Evolutionary conservation across 2,888 invertebrate species (phyloP).

Genomic region (Euplagia quadripunctaria): DNA sequence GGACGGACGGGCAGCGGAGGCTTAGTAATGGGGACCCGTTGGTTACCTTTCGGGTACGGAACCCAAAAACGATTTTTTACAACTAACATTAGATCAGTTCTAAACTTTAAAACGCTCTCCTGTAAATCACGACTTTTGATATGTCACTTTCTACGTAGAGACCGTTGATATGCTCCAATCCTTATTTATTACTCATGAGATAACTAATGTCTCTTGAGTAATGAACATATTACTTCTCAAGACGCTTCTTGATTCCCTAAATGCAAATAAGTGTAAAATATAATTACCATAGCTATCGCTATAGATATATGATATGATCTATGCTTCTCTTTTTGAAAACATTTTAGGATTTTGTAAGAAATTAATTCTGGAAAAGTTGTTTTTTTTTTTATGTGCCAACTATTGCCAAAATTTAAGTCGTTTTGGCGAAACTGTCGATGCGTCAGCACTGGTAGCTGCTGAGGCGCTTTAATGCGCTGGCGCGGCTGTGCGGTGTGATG

Average conservation of each 20-base stretch:
- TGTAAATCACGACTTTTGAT: too few species aligned
- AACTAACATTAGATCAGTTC: too few species aligned
- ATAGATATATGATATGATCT: too few species aligned
- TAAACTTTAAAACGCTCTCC: too few species aligned
- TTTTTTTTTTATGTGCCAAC: constrained; percentile 58
- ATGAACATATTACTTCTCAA: background rate
- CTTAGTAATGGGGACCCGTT: too few species aligned
- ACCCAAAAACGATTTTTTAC: too few species aligned
- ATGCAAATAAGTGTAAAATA: background rate
- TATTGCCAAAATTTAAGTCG: constrained; percentile 70
- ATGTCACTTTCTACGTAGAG: too few species aligned
- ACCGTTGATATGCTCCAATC: too few species aligned
- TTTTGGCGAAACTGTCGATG: constrained; percentile 58
- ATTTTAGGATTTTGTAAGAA: constrained; percentile 39
- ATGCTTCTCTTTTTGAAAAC: background rate
- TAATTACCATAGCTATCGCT: background rate
- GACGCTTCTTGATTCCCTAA: background rate
- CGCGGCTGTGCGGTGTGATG: constrained; percentile 33
- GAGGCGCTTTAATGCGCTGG: constrained; percentile 44
- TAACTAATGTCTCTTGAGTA: constrained; percentile 14
- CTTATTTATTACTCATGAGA: constrained; percentile 21
- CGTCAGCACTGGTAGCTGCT: constrained; percentile 51
- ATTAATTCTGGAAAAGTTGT: constrained; percentile 60
- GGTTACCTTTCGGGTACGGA: too few species aligned
- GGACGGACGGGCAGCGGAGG: too few species aligned